These are phyloP conservation scores for Oryzias sinensis DNA, from an alignment of 2,797 vertebrate species.

Conservation along the genomic window DNA sequence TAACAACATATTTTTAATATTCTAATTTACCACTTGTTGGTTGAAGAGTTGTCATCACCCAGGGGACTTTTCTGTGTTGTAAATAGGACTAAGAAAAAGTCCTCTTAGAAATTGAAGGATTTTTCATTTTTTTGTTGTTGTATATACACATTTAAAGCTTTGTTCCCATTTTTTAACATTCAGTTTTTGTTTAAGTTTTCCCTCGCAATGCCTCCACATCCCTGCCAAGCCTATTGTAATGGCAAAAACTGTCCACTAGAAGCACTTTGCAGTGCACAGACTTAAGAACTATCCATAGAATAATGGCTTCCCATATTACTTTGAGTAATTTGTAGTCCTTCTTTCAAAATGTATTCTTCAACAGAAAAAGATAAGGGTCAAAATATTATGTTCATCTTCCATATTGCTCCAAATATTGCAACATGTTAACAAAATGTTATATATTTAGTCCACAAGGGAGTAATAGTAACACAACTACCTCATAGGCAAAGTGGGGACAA, in stretches of 20 bases:
- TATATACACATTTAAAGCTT: constrained; percentile 29
- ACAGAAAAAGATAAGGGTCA: constrained; percentile 25
- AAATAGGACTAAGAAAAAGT: constrained; percentile 21
- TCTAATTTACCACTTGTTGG: constrained; percentile 71
- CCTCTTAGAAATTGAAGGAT: constrained; percentile 26
- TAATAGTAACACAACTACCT: constrained; percentile 24
- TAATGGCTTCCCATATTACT: constrained; percentile 25
- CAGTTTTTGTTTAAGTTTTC: constrained; percentile 21
- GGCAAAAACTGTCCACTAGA: constrained; percentile 20
- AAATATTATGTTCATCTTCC: constrained; percentile 48
- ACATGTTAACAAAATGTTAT: constrained; percentile 56
- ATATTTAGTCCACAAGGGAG: constrained; percentile 36
- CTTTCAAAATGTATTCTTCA: constrained; percentile 20
- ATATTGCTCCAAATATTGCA: constrained; percentile 51
- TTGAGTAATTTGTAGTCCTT: constrained; percentile 41
- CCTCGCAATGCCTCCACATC: constrained; percentile 8
- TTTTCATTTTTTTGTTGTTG: constrained; percentile 29
- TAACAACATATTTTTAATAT: constrained; percentile 55
- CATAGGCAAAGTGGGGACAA: constrained; percentile 46
- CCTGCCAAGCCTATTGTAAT: constrained; percentile 16
- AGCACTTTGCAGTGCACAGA: constrained; percentile 8
- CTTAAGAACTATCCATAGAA: constrained; percentile 28
- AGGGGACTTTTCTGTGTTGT: constrained; percentile 26
- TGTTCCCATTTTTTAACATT: constrained; percentile 27
- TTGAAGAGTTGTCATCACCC: constrained; percentile 44